Conservation (phyloP, 2,113 vertebrate genomes). For the Nycticryphes semicollaris region DNA sequence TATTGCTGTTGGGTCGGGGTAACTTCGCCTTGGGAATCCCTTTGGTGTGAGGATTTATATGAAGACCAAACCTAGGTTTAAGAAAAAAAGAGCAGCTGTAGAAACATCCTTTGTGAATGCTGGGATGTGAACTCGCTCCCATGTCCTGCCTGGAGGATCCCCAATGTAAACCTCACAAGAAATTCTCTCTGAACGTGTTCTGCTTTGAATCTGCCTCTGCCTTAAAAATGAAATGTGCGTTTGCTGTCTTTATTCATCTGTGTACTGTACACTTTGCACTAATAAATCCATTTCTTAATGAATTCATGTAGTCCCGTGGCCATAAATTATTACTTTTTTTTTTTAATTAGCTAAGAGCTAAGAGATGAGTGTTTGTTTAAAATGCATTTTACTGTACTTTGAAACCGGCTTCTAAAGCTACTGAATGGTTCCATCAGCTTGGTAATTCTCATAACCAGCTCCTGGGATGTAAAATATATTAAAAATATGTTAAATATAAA, state of each 20-base stretch:
- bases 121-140: neutral
- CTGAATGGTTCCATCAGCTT: neutral
- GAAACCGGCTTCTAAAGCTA: neutral
- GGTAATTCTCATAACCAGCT: neutral
- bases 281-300: neutral
- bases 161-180: neutral
- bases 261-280: neutral
- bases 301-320: neutral
- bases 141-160: neutral
- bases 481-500: neutral
- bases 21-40: neutral
- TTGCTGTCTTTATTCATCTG: neutral
- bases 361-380: neutral
- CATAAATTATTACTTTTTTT: neutral
- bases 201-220: neutral
- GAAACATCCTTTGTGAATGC: neutral
- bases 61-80: neutral
- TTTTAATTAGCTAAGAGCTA: neutral
- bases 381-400: neutral
- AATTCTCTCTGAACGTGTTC: neutral
- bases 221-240: neutral
- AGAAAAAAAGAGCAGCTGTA: neutral
- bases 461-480: neutral
- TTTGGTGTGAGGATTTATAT: neutral
- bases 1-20: neutral